Conservation (phyloP, 2,113 vertebrate genomes). For the Cromileptes altivelis region DNA sequence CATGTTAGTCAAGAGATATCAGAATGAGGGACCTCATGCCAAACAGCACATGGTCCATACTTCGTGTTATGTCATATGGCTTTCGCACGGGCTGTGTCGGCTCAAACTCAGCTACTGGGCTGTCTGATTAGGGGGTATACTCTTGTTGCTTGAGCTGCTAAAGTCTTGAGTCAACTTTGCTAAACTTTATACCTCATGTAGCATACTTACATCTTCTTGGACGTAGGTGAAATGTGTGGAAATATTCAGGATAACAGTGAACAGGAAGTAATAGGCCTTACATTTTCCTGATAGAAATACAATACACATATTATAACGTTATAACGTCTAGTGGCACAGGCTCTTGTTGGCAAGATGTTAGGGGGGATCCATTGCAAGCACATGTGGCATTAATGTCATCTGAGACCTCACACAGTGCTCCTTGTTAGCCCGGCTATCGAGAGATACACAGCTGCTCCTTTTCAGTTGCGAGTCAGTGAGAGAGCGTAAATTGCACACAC, state of each 20-base stretch:
- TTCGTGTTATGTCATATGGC: neutral
- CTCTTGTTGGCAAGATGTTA: neutral
- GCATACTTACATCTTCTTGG: neutral
- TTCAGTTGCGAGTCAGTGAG: neutral
- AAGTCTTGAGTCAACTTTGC: neutral
- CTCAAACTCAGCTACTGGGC: neutral
- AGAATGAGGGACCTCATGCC: neutral
- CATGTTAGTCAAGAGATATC: conserved; percentile 36
- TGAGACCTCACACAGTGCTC: neutral
- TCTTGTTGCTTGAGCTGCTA: neutral
- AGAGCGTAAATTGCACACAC: neutral
- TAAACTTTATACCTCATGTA: neutral
- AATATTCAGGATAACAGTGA: neutral
- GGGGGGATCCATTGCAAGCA: neutral
- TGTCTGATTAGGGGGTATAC: neutral
- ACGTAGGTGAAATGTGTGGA: too few relatives aligned
- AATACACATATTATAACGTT: too few relatives aligned
- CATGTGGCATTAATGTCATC: neutral
- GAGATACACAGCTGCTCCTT: neutral
- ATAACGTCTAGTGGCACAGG: neutral
- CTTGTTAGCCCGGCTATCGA: neutral
- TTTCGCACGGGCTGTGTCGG: neutral
- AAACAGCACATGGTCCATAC: conserved; percentile 11
- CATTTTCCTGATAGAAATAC: neutral
- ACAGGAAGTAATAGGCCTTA: neutral